Evolutionary conservation across 2,888 invertebrate genomes (phyloP).

Genomic region (Poecilobothrus nobilitatus): DNA sequence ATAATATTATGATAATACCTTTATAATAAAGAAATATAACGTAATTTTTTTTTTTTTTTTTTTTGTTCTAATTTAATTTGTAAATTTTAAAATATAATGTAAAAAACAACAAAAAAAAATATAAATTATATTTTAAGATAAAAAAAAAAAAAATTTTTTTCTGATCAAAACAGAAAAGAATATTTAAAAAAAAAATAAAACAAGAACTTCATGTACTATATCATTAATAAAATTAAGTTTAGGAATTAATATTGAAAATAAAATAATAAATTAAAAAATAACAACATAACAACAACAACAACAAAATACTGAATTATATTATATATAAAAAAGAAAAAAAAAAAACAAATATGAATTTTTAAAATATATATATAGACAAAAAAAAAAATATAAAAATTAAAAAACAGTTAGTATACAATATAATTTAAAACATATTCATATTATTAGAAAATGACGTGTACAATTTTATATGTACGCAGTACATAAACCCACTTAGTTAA

Average conservation of each 20-base stretch:
- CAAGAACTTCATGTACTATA: background rate
- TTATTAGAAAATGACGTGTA: background rate
- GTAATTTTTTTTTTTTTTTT: too few species aligned
- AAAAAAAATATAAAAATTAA: too few species aligned
- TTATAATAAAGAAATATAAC: slow-evolving; percentile 18
- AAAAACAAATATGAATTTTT: too few species aligned
- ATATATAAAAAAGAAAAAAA: too few species aligned
- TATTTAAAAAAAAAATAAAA: too few species aligned
- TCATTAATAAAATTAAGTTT: background rate
- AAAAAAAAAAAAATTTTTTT: too few species aligned
- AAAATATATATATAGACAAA: background rate
- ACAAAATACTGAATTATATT: background rate
- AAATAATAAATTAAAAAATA: background rate
- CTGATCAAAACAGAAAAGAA: background rate
- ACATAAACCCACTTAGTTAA: background rate
- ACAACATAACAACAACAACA: too few species aligned
- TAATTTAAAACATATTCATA: background rate
- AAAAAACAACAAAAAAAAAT: too few species aligned
- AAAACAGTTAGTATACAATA: background rate
- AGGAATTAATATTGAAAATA: background rate
- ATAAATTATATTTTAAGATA: background rate
- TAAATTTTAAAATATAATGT: too few species aligned
- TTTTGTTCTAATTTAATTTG: too few species aligned
- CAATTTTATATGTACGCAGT: slow-evolving; percentile 4
- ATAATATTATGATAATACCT: slow-evolving; percentile 22